Evolutionary conservation across 2,888 invertebrate genomes (phyloP), one percentile per base, ranked within the genome.

Genomic region (Noctua janthe): DNA sequence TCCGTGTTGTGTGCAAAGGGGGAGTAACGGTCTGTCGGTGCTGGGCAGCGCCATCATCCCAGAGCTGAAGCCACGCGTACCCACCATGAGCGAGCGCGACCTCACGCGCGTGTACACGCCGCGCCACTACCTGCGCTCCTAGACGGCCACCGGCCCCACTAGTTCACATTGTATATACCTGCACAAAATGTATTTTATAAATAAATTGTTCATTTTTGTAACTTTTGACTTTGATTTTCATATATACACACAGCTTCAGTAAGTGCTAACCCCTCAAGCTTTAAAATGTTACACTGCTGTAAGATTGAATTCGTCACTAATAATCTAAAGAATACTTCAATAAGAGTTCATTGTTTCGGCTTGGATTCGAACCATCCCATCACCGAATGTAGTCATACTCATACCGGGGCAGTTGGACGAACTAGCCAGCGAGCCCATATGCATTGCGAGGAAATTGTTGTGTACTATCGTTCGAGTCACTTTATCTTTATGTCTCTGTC

Each of bases 51-150:
- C 97, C 87, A 97, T 97, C 89, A 95, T 97, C 78, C 97, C 97
- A 5, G 97, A 97, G 93, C 94, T 95, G 88, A 97, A 97, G 93
- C 97, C 97, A 77, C 95, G 97, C 86, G 97, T 96, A 89, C 97
- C 97, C 87, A 97, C 97, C 82, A 97, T 97, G 97, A 97, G 97
- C 91, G 97, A 97, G 94, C 95, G 97, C 73, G 97, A 97, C 93
- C 94, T 97, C 62, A 97, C 97, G 77, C 94, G 93, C 89, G 90
- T 88, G 87, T 93, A 92, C 92, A 93, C 93, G 90, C 92, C 93
- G 86, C 91, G 94, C 64, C 91, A 91, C 86, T 92, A 91, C 78
- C 86, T 89, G 83, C 91, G 90, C 87, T 85, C 88, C 82, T 86
- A 81, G 83, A 74, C 11, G 23, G 29, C 69, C 20, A 43, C 59